Evolutionary conservation across 2,113 vertebrate genomes (phyloP), one percentile per base, ranked within the genome.

Genomic region (Melanocharis versteri): DNA sequence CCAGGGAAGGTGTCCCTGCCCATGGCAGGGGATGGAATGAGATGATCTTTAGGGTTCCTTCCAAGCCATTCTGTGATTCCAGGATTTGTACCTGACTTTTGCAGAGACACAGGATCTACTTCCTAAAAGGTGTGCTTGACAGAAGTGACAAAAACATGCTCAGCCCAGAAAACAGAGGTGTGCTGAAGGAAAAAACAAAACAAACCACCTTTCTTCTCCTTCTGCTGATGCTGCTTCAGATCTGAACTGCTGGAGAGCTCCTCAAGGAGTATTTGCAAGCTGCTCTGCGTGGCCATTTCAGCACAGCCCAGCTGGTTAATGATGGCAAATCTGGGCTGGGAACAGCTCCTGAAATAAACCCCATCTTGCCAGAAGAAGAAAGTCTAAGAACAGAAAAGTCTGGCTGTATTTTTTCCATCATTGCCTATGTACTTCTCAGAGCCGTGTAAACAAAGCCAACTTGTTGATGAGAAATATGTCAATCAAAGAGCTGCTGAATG

Each of bases 391-490:
- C 54, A 90, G 92, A 83, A 81, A 86, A 94, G 47, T 89, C 93
- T 95, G 77, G 44, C n/a, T 70, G 47, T 78, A 54, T 87, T 94
- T 95, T 95, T 94, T 31, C 78, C 65, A 18, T 94, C 78, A 15
- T 86, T 94, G 89, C 84, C 81, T 76, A 72, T 96, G 83, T 92
- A 93, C 87, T 88, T 88, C 82, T 92, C 42, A 5, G 61, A 85
- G 85, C 80, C 51, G 0, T 90, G 94, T 97, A 97, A 97, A 97
- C 93, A 97, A 96, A 91, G 75, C 82, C 95, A 97, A 96, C 87
- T 95, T 97, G 96, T 95, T 97, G 96, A 94, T 97, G 94, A 97
- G 95, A 95, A 97, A 97, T 95, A 96, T 80, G 96, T 97, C 95
- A 97, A 89, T 97, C 97, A 96, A 73, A 62, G 83, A 78, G 86